Base-by-base conservation (phyloP, 2,888 invertebrate species). In the Athripsodes cinereus region DNA sequence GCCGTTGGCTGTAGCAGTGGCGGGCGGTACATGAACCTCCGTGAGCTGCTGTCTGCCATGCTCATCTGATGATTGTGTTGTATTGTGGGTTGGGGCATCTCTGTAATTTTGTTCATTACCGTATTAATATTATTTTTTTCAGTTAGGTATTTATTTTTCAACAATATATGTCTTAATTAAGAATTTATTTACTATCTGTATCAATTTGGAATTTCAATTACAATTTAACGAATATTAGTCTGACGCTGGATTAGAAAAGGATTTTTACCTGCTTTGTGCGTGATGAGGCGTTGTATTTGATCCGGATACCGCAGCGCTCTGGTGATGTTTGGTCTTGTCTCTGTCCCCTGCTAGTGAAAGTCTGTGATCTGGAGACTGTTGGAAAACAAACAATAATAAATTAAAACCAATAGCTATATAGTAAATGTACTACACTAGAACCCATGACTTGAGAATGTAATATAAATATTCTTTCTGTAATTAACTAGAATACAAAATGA, bases 11-110 rank as follows among this genome's bases (percentile, higher is more conserved):
- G 58, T 56, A 16, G 53, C 56, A 21, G 55, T 47, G 5, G 53
- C 56, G 16, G 53, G 52, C 13, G 55, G 55, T 47, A 62, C 52
- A 46, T 63, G 63, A 3, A 63, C 61, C 49, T 63, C 63, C 3
- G 63, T 63, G 26, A 55, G 49, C 5, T 57, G 61, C 19, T 53
- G 21, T 18, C 55, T 52, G 20, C 61, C 63, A 31, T 63, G 63
- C 47, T 63, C 63, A 40, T 63, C 63, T 16, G 63, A 63, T 10
- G 63, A 63, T 47, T 63, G 63, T 13, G 63, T 63, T 1, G 63
- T 63, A 40, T 63, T 63, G 52, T 63, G 63, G 10, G 63, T 63
- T 16, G 63, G 61, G 13, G 56, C 60, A 46, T 63, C 63, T 51
- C 63, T 63, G 54, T 19, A 53, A 57, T 16, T 40, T n/a, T n/a